Base-by-base conservation (phyloP, 2,113 vertebrate genomes). In the Leucopsar rothschildi region DNA sequence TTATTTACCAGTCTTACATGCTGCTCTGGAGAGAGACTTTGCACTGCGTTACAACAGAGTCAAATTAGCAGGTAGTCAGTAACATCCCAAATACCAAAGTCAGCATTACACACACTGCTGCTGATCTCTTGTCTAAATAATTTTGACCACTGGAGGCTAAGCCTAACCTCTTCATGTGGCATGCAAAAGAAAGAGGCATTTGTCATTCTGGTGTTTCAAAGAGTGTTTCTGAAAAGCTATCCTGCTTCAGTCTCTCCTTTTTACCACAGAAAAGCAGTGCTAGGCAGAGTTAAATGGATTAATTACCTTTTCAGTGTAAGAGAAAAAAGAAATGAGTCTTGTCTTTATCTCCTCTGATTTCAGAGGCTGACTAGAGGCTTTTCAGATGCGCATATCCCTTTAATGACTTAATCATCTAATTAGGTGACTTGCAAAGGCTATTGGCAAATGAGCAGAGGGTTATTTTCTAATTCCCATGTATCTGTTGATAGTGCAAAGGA, bases 341-440 rank as follows among this genome's bases (percentile, higher is more conserved):
- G 92, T 97, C 98, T 98, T 98, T 98, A 98, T 98, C 98, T 98
- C 94, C 98, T 98, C 98, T 98, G 97, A 98, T 99, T 98, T 98
- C 98, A 98, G 97, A 97, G 97, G 95, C 97, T 98, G 98, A 97
- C 96, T 95, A 93, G 96, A 92, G 95, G 96, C 98, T 98, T 98
- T 98, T 98, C 98, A 98, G 98, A 98, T 97, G 97, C 84, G 71
- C 96, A 95, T 97, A 96, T 96, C 92, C 95, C 96, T 98, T 98
- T 99, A 99, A 99, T 99, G 98, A 99, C 98, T 99, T 99, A 99
- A 99, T 99, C 98, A 97, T 98, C 97, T 99, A 98, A 99, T 99
- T 99, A 99, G 98, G 97, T 97, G 98, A 98, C 97, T 98, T 98
- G 98, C 98, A 97, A 98, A 98, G 97, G 97, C 97, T 97, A 97